Evolutionary conservation across 2,797 vertebrate genomes (phyloP), one percentile per base, ranked within the genome.

Genomic region (Rhinatrema bivittatum): DNA sequence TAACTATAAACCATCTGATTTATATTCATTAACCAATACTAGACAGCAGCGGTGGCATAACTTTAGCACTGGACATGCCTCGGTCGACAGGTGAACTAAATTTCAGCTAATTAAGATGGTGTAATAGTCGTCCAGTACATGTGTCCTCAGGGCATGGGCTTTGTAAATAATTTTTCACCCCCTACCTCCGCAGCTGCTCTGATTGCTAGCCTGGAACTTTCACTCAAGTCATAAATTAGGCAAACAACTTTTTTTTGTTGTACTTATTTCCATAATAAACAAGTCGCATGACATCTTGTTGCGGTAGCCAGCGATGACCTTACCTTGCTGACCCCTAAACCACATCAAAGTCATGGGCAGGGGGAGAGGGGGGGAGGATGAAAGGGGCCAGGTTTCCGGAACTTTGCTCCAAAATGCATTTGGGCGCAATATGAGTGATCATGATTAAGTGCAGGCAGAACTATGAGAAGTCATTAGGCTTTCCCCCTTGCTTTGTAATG

Each of bases 1-100:
- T 80, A 87, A 80, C 81, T 84, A 82, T 81, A 84, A 87, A 81
- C 83, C 65, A 82, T 80, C 79, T 82, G 85, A 87, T 86, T 86
- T 86, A 80, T 86, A 87, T 82, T 86, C 84, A 87, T 87, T 87
- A 87, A 87, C 85, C 62, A 82, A 71, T 72, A 46, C 41, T 56
- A 75, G 73, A 79, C 73, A 82, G 71, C 55, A 57, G 67, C 53
- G 44, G 53, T 54, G 48, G 68, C 65, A 68, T 64, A 76, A 79
- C 78, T 80, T 81, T 54, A 57, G 76, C 64, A 50, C 53, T 68
- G 70, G 74, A 75, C 76, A 75, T 63, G 83, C 69, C 62, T 76
- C 70, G 65, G 67, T 74, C 60, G 60, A 74, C 57, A 63, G 68
- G 66, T 35, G 42, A 61, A 72, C 78, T 76, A 74, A 73, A 78